A percentile compares a stretch with the other conserved stretches of the same genome.
Conservation (phyloP, 2,113 vertebrate species). For the Petrocephalus microphthalmus region DNA sequence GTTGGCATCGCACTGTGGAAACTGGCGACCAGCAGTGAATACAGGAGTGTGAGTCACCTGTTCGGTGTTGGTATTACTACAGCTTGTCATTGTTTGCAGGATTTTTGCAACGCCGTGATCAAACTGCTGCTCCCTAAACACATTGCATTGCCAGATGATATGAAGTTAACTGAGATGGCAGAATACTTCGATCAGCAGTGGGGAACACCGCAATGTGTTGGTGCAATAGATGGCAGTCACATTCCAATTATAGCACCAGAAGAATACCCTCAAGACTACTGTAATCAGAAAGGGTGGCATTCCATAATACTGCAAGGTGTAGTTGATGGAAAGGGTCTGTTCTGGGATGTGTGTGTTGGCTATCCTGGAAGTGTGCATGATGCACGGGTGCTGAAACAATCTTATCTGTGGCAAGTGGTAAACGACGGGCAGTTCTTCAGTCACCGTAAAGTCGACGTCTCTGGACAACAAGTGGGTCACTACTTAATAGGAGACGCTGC, state of each 20-base stretch:
- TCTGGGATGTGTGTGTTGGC: slow-evolving; percentile 35
- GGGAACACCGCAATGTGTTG: slow-evolving; percentile 23
- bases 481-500: slow-evolving; percentile 31
- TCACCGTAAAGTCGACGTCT: slow-evolving; percentile 20
- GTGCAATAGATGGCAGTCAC: slow-evolving; percentile 26
- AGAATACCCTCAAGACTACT: slow-evolving; percentile 25
- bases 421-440: slow-evolving; percentile 21
- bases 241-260: slow-evolving; percentile 33
- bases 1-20: slow-evolving; percentile 30
- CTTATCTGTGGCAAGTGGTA: slow-evolving; percentile 20
- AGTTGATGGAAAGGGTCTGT: slow-evolving; percentile 30
- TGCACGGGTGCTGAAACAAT: slow-evolving; percentile 16
- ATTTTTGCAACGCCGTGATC: slow-evolving; percentile 25
- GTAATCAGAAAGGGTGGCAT: slow-evolving; percentile 31
- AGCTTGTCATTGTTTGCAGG: slow-evolving; percentile 27
- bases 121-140: not conserved
- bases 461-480: slow-evolving; percentile 23
- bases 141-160: not conserved
- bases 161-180: not conserved
- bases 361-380: slow-evolving; percentile 27
- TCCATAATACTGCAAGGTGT: slow-evolving; percentile 29
- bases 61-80: slow-evolving; percentile 29
- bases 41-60: slow-evolving; percentile 23
- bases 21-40: slow-evolving; percentile 24
- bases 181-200: slow-evolving; percentile 19